Base-by-base conservation (phyloP, 2,113 vertebrate species). In the Sitta europaea region DNA sequence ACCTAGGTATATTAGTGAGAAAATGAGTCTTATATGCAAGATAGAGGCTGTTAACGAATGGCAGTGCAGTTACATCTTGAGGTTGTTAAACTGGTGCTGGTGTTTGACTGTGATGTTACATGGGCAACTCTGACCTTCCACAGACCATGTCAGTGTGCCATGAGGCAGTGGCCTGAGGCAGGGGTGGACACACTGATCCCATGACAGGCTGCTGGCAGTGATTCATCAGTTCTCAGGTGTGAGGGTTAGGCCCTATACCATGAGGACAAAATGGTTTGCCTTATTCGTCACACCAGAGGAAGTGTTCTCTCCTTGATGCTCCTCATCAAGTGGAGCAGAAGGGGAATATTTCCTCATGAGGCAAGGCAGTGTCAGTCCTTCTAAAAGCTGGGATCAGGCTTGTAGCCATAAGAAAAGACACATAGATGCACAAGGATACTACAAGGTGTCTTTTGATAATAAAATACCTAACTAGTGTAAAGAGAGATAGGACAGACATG, bases 381-480 rank as follows among this genome's bases (percentile, higher is more conserved):
- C 78, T 91, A 65, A 95, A 80, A 66, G 65, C 80, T 21, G n/a
- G 77, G 36, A 80, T 76, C 82, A 59, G 90, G 70, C 79, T 53
- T 1, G 0, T 50, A 78, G 45, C 45, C 27, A 3, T 85, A 28
- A 86, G 83, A 90, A 81, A 20, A 86, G 68, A 93, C 87, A 50
- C 82, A 29, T 7, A 73, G 85, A 80, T 96, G 86, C 77, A 90
- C 88, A 14, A 23, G 76, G 71, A 85, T 74, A 83, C 43, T 57
- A 50, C 0, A 3, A 95, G 59, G 78, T 92, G 94, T 92, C 57
- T 87, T 94, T 93, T 95, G 94, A 97, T 92, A 95, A 72, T 90
- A 93, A 91, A 85, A 65, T 93, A 43, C 70, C 58, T 95, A 92
- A 93, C 95, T 94, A 92, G 80, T n/a, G 88, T 83, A 94, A 93